phyloP scores from a whole-genome alignment of 2,113 vertebrate species.

The Stomatorhinus ivindoensis region DNA sequence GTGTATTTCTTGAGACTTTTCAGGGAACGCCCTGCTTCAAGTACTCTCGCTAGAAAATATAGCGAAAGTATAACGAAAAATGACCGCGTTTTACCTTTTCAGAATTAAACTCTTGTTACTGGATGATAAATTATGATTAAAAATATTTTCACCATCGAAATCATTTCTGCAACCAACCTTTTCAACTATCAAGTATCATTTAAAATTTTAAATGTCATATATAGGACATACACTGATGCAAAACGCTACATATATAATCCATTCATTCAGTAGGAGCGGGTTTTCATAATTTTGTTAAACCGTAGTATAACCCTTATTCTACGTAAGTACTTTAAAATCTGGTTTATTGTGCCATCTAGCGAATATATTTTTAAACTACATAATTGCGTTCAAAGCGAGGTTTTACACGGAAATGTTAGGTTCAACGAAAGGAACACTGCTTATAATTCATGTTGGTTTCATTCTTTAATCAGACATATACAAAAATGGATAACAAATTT shows the following conservation, averaged over 20 bases:
- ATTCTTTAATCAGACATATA: not conserved
- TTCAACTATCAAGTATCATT: not conserved
- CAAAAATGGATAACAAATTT: not conserved
- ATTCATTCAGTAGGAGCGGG: not conserved
- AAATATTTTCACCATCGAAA: not conserved
- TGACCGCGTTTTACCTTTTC: not conserved
- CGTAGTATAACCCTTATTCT: not conserved
- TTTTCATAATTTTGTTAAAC: not conserved
- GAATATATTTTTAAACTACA: not conserved
- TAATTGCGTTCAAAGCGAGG: not conserved
- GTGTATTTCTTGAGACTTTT: not conserved
- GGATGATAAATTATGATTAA: not conserved
- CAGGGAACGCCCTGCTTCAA: not conserved
- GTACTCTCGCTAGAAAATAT: no score
- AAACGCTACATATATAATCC: not conserved
- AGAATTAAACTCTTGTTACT: not conserved
- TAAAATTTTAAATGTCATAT: not conserved
- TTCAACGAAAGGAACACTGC: not conserved
- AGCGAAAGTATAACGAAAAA: no score
- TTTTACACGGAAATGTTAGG: not conserved
- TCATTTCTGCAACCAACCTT: not conserved
- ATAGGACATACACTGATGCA: not conserved
- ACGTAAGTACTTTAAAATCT: not conserved
- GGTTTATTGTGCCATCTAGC: constrained; percentile 20
- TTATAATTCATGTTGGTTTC: not conserved